A percentile compares a stretch with the other conserved stretches of the same genome.
These are phyloP conservation scores for Aleiodes alternator DNA, from an alignment of 2,888 invertebrate species.

Conservation along the genomic window DNA sequence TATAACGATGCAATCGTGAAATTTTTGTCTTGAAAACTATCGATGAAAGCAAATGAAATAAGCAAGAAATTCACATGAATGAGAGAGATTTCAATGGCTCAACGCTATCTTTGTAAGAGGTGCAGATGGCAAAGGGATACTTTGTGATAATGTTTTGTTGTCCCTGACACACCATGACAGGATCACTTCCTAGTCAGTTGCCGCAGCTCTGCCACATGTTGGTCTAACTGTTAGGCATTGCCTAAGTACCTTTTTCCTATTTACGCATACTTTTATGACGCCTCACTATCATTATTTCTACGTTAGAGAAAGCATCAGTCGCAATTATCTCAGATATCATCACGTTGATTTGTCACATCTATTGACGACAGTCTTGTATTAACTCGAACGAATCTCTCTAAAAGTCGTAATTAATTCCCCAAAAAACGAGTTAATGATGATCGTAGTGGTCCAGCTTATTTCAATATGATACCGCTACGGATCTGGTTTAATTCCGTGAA, in stretches of 20 bases:
- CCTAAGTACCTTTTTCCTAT: conserved; percentile 9
- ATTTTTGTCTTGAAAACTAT: conserved; percentile 8
- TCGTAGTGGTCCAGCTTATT: background rate
- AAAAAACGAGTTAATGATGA: conserved; percentile 11
- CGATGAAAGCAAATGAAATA: conserved; percentile 23
- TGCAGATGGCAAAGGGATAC: conserved; percentile 19
- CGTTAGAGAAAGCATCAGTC: background rate
- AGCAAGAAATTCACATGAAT: background rate
- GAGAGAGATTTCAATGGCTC: background rate
- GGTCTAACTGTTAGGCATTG: conserved; percentile 59
- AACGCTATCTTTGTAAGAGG: background rate
- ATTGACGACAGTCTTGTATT: background rate
- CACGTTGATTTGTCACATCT: background rate
- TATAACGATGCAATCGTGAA: conserved; percentile 15
- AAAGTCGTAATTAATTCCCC: background rate
- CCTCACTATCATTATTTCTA: conserved; percentile 14
- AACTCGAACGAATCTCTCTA: background rate
- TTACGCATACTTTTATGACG: conserved; percentile 14
- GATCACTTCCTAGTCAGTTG: conserved; percentile 65
- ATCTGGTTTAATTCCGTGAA: conserved; percentile 26
- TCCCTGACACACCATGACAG: conserved; percentile 16
- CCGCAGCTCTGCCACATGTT: conserved; percentile 64
- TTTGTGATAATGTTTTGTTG: background rate
- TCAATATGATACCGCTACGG: conserved; percentile 11
- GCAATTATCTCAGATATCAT: background rate